Percentiles rank a stretch among this genome's conserved stretches.
These are phyloP conservation scores for Laspeyria flexula DNA, from an alignment of 2,888 invertebrate genomes.

Conservation along the genomic window DNA sequence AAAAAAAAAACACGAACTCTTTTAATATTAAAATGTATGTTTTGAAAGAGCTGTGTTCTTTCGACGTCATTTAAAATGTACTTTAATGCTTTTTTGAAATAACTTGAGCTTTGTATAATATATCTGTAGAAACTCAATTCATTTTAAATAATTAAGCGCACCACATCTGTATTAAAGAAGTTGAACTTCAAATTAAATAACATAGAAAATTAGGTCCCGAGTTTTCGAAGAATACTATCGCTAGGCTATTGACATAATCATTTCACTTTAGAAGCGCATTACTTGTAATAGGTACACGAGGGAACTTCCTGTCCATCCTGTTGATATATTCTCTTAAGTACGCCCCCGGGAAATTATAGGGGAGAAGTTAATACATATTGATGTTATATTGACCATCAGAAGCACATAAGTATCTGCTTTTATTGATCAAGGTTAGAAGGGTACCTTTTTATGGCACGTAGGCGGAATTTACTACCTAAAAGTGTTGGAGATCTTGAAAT, in stretches of 20 bases:
- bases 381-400: conserved; percentile 4
- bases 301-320: conserved; percentile 5
- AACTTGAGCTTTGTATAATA: no score
- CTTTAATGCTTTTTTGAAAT: no score
- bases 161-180: not conserved
- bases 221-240: no score
- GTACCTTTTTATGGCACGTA: not conserved
- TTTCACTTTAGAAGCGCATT: conserved; percentile 6
- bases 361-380: conserved; percentile 3
- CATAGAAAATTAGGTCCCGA: no score
- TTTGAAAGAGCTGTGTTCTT: not conserved
- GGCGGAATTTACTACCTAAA: no score
- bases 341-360: conserved; percentile 10
- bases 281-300: conserved; percentile 7
- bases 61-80: no score
- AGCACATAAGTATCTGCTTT: not conserved
- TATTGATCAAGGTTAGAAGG: not conserved
- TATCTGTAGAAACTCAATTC: no score
- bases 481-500: no score
- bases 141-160: no score
- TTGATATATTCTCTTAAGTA: conserved; percentile 10
- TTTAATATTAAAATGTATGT: not conserved
- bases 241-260: conserved; percentile 8
- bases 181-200: no score
- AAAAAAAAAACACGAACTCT: no score